A percentile compares a stretch with the other conserved stretches of the same genome.
phyloP scores from a whole-genome alignment of 2,113 vertebrate genomes.

The Phainopepla nitens region DNA sequence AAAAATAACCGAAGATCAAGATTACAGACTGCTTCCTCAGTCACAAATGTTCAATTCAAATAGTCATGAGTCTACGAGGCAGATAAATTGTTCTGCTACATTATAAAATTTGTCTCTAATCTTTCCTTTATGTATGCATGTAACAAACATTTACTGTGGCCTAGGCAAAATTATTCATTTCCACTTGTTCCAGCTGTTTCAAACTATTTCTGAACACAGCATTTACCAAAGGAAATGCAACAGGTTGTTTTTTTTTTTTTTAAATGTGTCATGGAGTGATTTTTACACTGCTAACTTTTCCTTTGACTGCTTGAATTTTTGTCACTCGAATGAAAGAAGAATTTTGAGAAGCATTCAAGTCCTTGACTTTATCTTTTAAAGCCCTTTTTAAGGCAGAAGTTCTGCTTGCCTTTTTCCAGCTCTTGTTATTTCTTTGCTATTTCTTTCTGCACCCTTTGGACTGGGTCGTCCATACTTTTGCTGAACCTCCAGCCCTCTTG shows the following conservation, averaged over 20 bases:
- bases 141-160: constrained; percentile 44
- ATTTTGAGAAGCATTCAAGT: background rate
- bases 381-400: background rate
- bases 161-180: constrained; percentile 54
- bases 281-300: constrained; percentile 46
- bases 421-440: background rate
- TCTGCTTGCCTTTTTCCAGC: background rate
- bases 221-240: constrained; percentile 44
- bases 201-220: constrained; percentile 14
- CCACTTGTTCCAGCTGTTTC: constrained; percentile 44
- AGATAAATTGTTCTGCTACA: constrained; percentile 38
- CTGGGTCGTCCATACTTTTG: background rate
- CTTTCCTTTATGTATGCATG: constrained; percentile 10
- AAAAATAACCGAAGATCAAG: background rate
- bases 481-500: background rate
- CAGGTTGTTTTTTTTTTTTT: background rate
- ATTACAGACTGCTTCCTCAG: background rate
- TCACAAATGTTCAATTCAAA: constrained; percentile 36
- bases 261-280: background rate
- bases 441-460: background rate
- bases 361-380: background rate
- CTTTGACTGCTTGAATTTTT: background rate
- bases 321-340: background rate
- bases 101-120: constrained; percentile 11
- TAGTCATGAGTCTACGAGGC: constrained; percentile 48